Conservation (phyloP, 1,140 invertebrate genomes). For the Periplaneta americana region DNA sequence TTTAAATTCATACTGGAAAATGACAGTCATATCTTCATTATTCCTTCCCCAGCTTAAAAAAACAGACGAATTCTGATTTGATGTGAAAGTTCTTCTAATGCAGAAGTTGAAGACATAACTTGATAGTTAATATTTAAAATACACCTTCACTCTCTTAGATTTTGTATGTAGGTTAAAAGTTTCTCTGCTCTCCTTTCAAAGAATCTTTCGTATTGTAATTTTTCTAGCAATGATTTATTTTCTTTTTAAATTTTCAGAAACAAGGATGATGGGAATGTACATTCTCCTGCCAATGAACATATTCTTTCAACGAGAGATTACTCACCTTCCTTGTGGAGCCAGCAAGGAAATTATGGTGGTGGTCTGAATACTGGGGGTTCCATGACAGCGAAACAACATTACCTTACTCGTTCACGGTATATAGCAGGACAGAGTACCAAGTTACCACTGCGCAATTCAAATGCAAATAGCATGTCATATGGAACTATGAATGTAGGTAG, state of each 20-base stretch:
- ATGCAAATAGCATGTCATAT: conserved; percentile 27
- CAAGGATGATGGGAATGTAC: neutral
- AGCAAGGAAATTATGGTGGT: neutral
- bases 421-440: conserved; percentile 45
- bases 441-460: conserved; percentile 37
- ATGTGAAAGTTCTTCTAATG: no score
- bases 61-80: no score
- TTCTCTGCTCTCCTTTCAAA: no score
- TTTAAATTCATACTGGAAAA: no score
- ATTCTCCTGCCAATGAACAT: neutral
- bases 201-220: no score
- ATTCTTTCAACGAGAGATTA: neutral
- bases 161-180: no score
- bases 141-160: no score
- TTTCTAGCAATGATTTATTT: neutral
- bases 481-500: conserved; percentile 24
- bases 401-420: conserved; percentile 51
- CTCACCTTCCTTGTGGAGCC: neutral
- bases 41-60: no score
- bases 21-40: no score
- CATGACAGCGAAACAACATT: conserved; percentile 52
- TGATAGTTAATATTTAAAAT: no score
- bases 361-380: conserved; percentile 28
- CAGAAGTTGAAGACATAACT: no score
- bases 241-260: neutral